These are phyloP conservation scores for Nebria ingens DNA, from an alignment of 1,140 invertebrate genomes.

Conservation along the genomic window DNA sequence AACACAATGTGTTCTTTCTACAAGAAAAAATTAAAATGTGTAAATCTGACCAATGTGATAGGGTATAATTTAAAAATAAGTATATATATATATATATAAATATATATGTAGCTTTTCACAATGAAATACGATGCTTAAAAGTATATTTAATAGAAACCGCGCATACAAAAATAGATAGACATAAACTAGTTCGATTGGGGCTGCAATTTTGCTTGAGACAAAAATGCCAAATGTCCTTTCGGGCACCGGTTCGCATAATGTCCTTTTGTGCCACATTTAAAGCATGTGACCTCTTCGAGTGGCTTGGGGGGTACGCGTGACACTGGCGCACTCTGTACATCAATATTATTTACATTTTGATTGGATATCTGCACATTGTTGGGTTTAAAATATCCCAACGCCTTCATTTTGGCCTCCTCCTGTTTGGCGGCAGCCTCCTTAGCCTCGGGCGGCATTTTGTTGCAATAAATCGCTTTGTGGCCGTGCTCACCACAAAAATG, in stretches of 20 bases:
- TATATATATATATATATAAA: too few species aligned
- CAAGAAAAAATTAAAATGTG: too few species aligned
- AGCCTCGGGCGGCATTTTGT: slow-evolving; percentile 67
- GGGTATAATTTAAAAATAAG: too few species aligned
- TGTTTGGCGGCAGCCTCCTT: slow-evolving; percentile 38
- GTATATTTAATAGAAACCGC: too few species aligned
- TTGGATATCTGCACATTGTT: not conserved
- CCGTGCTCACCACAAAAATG: slow-evolving; percentile 94
- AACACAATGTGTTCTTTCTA: too few species aligned
- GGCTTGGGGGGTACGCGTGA: slow-evolving; percentile 53
- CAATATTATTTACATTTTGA: slow-evolving; percentile 25
- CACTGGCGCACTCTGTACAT: slow-evolving; percentile 24
- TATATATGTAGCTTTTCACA: too few species aligned
- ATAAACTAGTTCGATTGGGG: not conserved
- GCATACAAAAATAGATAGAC: too few species aligned
- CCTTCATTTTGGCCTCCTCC: slow-evolving; percentile 38
- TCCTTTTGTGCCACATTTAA: slow-evolving; percentile 96
- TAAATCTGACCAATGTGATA: too few species aligned
- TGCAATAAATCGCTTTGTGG: slow-evolving; percentile 88
- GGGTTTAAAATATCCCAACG: slow-evolving; percentile 37
- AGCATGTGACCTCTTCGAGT: slow-evolving; percentile 90
- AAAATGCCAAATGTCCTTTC: slow-evolving; percentile 91
- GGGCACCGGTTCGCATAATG: slow-evolving; percentile 99
- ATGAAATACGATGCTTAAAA: too few species aligned
- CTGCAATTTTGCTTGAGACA: slow-evolving; percentile 53